Base-by-base conservation (phyloP, 2,797 vertebrate species). In the Esox lucius region DNA sequence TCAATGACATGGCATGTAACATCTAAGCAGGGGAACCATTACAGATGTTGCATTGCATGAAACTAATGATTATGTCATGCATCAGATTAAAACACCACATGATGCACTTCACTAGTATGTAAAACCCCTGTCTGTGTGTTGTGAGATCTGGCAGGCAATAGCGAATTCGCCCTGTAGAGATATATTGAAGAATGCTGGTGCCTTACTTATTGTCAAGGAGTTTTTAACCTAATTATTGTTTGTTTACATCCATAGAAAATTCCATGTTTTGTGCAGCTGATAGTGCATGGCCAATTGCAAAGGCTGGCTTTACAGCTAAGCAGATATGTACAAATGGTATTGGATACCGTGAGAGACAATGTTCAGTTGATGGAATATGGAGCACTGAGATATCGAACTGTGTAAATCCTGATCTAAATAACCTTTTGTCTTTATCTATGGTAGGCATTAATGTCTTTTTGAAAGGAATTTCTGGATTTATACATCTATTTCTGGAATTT, bases 231-330 rank as follows among this genome's bases (percentile, higher is more conserved):
- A 2, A 15, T 13, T n/a, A 67, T 31, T 0, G 8, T 69, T 17
- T 65, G 33, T 72, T 4, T 70, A 15, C 79, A 59, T 22, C 5
- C 2, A 42, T 76, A 93, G 90, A 0, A 0, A 0, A 0, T 0
- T 77, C 80, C 0, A 0, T 0, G 0, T 67, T 1, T 68, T 94
- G 93, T 48, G 0, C 0, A 0, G 0, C 0, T 2, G 49, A 82
- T 0, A 5, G 0, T 1, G 15, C 0, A 0, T 94, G 93, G 93
- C 1, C 5, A 24, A 2, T 59, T 0, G 76, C 90, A 74, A 92
- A 85, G 75, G 2, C 0, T 4, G 0, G 0, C 17, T 78, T 1
- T 7, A 28, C 0, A 0, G 87, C 89, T 8, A 0, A 0, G 26
- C 0, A 88, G 19, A 31, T 7, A 16, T 94, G 93, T 75, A 0